Conservation (phyloP, 2,888 invertebrate species). For the Andrena hattorfiana region DNA sequence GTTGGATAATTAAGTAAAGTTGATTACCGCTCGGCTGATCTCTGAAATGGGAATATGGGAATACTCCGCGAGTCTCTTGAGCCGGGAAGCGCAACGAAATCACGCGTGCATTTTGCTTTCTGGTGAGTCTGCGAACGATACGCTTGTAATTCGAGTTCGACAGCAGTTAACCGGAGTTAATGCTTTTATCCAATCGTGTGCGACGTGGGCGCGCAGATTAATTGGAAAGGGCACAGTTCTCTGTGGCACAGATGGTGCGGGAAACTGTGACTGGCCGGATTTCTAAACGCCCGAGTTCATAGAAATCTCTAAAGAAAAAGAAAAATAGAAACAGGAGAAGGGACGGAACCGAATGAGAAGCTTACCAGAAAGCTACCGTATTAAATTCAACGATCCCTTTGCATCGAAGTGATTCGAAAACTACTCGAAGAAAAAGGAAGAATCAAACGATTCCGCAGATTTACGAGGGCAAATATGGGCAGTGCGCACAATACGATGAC, state of each 20-base stretch:
- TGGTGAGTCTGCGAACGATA: not conserved
- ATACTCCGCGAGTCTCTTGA: not conserved
- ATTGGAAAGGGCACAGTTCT: constrained; percentile 45
- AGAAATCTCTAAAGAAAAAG: constrained; percentile 19
- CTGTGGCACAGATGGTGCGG: constrained; percentile 60
- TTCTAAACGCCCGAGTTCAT: constrained; percentile 29
- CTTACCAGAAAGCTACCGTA: not conserved
- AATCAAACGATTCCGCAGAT: constrained; percentile 67
- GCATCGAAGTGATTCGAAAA: not conserved
- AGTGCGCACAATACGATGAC: not conserved
- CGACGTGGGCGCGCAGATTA: constrained; percentile 31
- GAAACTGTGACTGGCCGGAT: constrained; percentile 56
- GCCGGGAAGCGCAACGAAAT: not conserved
- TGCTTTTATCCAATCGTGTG: constrained; percentile 31
- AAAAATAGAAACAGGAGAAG: too few relatives aligned
- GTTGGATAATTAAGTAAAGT: not conserved
- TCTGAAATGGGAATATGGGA: not conserved
- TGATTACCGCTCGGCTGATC: not conserved
- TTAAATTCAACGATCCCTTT: not conserved
- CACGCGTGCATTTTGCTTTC: not conserved
- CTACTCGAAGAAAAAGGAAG: not conserved
- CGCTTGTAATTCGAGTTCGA: constrained; percentile 39
- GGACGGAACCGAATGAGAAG: constrained; percentile 42
- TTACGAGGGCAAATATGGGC: constrained; percentile 79
- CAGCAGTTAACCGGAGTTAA: constrained; percentile 44